A percentile compares a stretch with the other conserved stretches of the same genome.
Evolutionary conservation across 1,140 invertebrate genomes (phyloP).

Genomic region (Elymnias hypermnestra): DNA sequence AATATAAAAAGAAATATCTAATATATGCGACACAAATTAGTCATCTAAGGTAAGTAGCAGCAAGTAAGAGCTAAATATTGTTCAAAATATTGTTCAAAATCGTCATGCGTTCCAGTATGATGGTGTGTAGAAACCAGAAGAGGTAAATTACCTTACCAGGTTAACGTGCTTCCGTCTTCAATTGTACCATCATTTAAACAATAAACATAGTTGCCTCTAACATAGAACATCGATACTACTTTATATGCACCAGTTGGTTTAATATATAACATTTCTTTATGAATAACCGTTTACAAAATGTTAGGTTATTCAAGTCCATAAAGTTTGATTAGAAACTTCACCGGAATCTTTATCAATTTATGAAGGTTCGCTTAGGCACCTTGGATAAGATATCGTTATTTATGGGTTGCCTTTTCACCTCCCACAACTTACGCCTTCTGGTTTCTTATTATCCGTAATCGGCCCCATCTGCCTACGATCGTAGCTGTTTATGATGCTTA

Average conservation of each 20-base stretch:
- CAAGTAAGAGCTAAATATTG: too few species aligned
- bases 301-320: slow-evolving; percentile 15
- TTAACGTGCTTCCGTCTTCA: too few species aligned
- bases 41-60: too few species aligned
- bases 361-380: slow-evolving; percentile 15
- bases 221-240: not conserved
- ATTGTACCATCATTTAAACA: too few species aligned
- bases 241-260: slow-evolving; percentile 1
- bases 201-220: not conserved
- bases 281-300: slow-evolving; percentile 6
- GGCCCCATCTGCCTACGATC: not conserved
- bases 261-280: not conserved
- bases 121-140: too few species aligned
- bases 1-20: too few species aligned
- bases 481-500: not conserved
- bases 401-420: slow-evolving; percentile 25
- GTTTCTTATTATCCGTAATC: slow-evolving; percentile 7
- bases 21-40: too few species aligned
- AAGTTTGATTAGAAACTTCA: slow-evolving; percentile 25
- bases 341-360: slow-evolving; percentile 24
- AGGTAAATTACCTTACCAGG: too few species aligned
- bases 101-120: too few species aligned
- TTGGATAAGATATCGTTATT: slow-evolving; percentile 25
- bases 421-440: slow-evolving; percentile 21
- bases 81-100: too few species aligned